These are phyloP conservation scores for Diarsia rubi DNA, from an alignment of 2,888 invertebrate species.

Conservation along the genomic window DNA sequence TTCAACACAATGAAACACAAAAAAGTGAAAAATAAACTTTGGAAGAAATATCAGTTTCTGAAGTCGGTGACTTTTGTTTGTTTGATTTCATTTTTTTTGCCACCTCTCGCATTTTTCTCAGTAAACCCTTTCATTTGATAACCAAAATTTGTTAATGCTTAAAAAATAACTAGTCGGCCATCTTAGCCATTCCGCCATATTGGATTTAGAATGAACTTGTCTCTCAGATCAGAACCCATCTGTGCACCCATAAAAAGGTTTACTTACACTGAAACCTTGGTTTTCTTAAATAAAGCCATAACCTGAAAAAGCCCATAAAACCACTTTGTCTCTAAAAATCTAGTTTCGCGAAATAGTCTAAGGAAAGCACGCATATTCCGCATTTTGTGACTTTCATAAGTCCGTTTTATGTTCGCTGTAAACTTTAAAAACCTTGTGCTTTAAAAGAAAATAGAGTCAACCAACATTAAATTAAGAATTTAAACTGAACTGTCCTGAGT, in stretches of 20 bases:
- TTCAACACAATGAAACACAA: too few relatives aligned
- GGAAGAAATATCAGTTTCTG: too few relatives aligned
- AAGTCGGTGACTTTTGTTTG: too few relatives aligned
- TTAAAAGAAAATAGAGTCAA: slow-evolving; percentile 32
- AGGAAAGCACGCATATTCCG: slow-evolving; percentile 34
- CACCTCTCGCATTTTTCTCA: too few relatives aligned
- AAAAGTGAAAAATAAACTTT: too few relatives aligned
- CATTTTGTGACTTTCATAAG: slow-evolving; percentile 59
- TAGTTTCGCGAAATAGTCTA: slow-evolving; percentile 25
- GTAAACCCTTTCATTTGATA: too few relatives aligned
- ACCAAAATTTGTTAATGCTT: too few relatives aligned
- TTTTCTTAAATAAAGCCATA: slow-evolving; percentile 13
- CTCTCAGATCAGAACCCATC: too few relatives aligned
- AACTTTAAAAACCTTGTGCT: slow-evolving; percentile 53
- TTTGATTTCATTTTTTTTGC: too few relatives aligned
- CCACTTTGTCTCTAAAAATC: slow-evolving; percentile 44
- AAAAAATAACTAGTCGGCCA: too few relatives aligned
- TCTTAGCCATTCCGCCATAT: too few relatives aligned
- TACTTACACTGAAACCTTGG: background rate
- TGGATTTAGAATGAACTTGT: too few relatives aligned
- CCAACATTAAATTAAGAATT: slow-evolving; percentile 18
- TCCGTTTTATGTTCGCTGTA: slow-evolving; percentile 53
- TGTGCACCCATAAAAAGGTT: background rate
- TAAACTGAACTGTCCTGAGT: background rate
- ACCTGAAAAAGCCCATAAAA: slow-evolving; percentile 28